These are phyloP conservation scores for Mongoloraphidia duomilia DNA, from an alignment of 2,888 invertebrate species.

Conservation along the genomic window DNA sequence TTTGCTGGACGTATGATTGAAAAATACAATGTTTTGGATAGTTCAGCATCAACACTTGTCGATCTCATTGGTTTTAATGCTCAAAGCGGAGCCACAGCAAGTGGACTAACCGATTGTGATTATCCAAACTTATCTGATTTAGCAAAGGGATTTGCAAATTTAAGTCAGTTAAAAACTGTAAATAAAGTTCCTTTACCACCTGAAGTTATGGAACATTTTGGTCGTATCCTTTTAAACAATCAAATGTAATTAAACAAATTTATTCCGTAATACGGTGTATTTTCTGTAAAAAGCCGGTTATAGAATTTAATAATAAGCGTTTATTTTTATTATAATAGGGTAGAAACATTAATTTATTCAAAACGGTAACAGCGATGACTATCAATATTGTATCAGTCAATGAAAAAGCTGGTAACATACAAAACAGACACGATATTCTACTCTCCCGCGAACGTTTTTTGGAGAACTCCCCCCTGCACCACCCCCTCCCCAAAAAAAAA, in stretches of 20 bases:
- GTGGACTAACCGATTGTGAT: slow-evolving; percentile 81
- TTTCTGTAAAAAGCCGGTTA: no score
- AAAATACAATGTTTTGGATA: slow-evolving; percentile 53
- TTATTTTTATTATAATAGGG: not conserved
- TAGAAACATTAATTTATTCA: no score
- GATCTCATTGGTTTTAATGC: slow-evolving; percentile 52
- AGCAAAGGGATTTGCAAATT: slow-evolving; percentile 46
- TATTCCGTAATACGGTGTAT: no score
- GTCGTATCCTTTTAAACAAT: slow-evolving; percentile 60
- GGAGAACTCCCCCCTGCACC: no score
- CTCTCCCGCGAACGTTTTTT: no score
- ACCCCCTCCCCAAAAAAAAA: no score
- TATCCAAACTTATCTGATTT: slow-evolving; percentile 69
- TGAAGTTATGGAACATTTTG: slow-evolving; percentile 90
- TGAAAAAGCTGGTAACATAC: no score
- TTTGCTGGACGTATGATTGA: slow-evolving; percentile 69
- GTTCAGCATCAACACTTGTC: slow-evolving; percentile 53
- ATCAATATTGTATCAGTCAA: no score
- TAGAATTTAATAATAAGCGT: slow-evolving; percentile 3
- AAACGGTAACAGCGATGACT: no score
- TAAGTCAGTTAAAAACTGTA: slow-evolving; percentile 65
- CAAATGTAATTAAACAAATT: slow-evolving; percentile 19
- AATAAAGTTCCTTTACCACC: slow-evolving; percentile 81
- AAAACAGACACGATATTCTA: no score
- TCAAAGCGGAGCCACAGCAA: slow-evolving; percentile 64